Base-by-base conservation (phyloP, 1,140 invertebrate genomes). In the Subanguina moxae region DNA sequence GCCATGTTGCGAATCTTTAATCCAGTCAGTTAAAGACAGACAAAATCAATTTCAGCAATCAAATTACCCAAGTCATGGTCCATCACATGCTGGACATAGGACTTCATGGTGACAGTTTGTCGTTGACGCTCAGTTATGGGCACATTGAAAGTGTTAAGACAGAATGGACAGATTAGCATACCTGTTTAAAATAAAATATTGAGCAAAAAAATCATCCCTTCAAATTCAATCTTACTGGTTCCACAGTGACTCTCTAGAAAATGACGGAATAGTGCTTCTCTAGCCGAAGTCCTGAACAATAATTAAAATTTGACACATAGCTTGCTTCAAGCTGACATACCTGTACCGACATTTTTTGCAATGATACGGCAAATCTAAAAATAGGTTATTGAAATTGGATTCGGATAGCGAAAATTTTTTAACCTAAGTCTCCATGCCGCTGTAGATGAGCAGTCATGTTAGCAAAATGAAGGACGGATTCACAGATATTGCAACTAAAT, bases 61-160 rank as follows among this genome's bases (percentile, higher is more conserved):
- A 70, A 61, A 17, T 59, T 65, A 67, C 65, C 61, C n/a, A 19
- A 21, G 17, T 42, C 65, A 57, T 68, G 67, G 30, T 67, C 57
- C n/a, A 65, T 48, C 19, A 68, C 46, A 28, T 68, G 67, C 32
- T 67, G 42, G 13, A 68, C 67, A 38, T 69, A 68, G n/a, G 9
- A 27, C 45, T 64, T 68, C 32, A 57, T 57, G 27, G 45, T 38
- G 13, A 68, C 64, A 17, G 61, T 28, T 11, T 21, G 43, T 15
- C 57, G 67, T 19, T 30, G n/a, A 1, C 57, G 67, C 30, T 68
- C 67, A 13, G 43, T 23, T 23, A 52, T n/a, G 25, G 65, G 30
- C 3, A 68, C 21, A 21, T 68, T 32, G 11, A 65, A 43, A 19
- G 0, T 17, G 8, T n/a, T 28, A 1, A 57, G 21, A 42, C 67